These are phyloP conservation scores for Mycalesis mineus DNA, from an alignment of 2,888 invertebrate genomes.

Conservation along the genomic window DNA sequence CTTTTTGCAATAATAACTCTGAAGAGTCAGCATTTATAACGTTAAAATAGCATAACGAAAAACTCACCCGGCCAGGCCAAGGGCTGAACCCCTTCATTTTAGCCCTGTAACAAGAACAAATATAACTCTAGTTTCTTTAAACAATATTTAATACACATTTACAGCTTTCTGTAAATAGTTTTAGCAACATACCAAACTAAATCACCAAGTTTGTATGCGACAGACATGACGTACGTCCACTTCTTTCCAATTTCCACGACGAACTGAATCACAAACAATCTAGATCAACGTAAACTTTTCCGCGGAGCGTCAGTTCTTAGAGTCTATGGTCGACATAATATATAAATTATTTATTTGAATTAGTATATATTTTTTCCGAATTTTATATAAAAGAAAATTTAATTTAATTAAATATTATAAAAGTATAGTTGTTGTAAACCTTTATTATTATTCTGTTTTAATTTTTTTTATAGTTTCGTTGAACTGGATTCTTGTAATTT, in stretches of 20 bases:
- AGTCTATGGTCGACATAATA: conserved; percentile 42
- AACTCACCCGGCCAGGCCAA: conserved; percentile 97
- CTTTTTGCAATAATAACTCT: not conserved
- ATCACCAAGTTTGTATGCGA: conserved; percentile 74
- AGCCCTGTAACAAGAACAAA: conserved; percentile 85
- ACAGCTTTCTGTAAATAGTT: conserved; percentile 28
- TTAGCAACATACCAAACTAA: conserved; percentile 71
- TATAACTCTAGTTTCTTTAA: conserved; percentile 3
- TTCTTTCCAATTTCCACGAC: conserved; percentile 56
- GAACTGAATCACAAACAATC: conserved; percentile 58
- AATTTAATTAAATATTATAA: no score
- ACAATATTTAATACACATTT: conserved; percentile 30
- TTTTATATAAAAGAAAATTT: no score
- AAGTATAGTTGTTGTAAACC: no score
- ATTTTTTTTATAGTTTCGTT: no score
- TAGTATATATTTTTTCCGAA: no score
- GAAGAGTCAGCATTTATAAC: conserved; percentile 18
- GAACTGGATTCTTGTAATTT: no score
- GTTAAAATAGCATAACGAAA: conserved; percentile 43
- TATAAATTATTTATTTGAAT: no score
- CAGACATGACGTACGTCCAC: conserved; percentile 59
- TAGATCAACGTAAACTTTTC: conserved; percentile 38
- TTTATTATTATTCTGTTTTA: no score
- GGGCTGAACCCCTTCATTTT: conserved; percentile 98
- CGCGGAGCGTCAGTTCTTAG: conserved; percentile 33